phyloP scores from a whole-genome alignment of 37 sponge, comb jelly and placozoan species.

The Chondrosia reniformis region DNA sequence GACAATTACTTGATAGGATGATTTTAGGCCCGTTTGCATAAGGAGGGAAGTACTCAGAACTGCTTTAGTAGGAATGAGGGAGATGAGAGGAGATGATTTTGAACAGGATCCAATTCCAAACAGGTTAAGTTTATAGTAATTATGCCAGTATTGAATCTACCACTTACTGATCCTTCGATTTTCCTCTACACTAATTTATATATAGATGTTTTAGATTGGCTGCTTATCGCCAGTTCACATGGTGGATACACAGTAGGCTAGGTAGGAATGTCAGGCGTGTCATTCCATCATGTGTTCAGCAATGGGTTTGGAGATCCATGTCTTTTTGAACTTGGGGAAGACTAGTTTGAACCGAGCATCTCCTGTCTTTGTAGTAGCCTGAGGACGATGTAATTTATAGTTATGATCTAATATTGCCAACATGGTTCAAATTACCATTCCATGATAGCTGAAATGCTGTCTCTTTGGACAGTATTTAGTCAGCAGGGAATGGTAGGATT shows the following conservation, averaged over 20 bases:
- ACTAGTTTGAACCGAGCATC: neutral
- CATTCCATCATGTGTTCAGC: neutral
- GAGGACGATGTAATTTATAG: neutral
- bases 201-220: no score
- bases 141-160: no score
- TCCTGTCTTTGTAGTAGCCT: neutral
- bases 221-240: no score
- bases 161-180: no score
- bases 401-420: constrained; percentile 12
- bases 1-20: neutral
- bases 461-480: constrained; percentile 22
- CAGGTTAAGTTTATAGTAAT: no score
- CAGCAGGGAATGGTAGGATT: constrained; percentile 2
- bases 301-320: constrained; percentile 16
- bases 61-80: neutral
- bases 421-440: constrained; percentile 2
- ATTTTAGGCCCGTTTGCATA: neutral
- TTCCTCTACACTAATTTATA: no score
- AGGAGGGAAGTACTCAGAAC: neutral
- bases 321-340: neutral
- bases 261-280: no score
- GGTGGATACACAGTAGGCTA: no score
- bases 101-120: neutral
- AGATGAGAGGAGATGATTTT: neutral
- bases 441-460: constrained; percentile 17